phyloP scores from a whole-genome alignment of 2,797 vertebrate genomes.

The Clarias pachynema region DNA sequence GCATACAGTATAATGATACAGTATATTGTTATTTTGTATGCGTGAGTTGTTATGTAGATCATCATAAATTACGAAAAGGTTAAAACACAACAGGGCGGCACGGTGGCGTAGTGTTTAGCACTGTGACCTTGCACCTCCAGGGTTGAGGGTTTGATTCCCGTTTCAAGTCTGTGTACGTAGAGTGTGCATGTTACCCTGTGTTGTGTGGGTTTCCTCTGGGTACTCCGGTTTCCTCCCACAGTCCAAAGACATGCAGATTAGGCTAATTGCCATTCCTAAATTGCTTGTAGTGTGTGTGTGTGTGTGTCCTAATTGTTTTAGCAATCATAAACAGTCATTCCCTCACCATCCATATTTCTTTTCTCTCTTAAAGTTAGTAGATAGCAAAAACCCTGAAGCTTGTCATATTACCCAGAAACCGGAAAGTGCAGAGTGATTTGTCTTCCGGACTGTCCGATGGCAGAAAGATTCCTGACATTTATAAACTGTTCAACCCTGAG shows the following conservation, averaged over 20 bases:
- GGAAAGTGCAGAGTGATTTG: background rate
- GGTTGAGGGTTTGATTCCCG: no score
- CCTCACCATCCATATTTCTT: background rate
- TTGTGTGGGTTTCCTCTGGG: no score
- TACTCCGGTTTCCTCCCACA: no score
- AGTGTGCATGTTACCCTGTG: no score
- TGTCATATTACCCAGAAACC: background rate
- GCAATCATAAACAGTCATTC: background rate
- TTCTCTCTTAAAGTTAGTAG: background rate
- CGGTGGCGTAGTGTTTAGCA: no score
- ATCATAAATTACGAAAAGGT: no score
- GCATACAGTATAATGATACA: background rate
- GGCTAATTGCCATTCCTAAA: no score
- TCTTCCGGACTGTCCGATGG: background rate
- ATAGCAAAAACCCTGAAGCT: background rate
- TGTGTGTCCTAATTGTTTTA: background rate
- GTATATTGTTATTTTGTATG: background rate
- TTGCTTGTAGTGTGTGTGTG: no score
- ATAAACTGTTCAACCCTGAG: background rate
- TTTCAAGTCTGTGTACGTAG: no score
- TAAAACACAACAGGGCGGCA: background rate
- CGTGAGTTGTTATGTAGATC: background rate
- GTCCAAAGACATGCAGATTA: no score
- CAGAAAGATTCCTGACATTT: slow-evolving; percentile 7
- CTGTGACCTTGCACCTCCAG: no score